These are phyloP conservation scores for Lophotis ruficrista DNA, from an alignment of 2,113 vertebrate genomes.

Conservation along the genomic window DNA sequence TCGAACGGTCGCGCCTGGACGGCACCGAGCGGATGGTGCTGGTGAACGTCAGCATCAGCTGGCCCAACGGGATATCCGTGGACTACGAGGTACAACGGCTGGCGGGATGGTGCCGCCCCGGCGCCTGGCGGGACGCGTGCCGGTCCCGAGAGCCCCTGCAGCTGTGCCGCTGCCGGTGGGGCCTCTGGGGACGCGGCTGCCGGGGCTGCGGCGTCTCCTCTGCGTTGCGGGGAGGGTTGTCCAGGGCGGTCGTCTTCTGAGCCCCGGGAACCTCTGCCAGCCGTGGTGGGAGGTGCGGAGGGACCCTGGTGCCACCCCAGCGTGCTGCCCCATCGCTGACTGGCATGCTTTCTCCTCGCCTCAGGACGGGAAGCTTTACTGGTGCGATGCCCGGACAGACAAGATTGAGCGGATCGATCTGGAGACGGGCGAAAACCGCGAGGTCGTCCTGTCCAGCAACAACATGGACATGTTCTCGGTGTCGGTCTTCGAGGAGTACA, in stretches of 20 bases:
- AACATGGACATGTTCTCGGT: conserved; percentile 99
- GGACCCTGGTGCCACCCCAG: accelerated
- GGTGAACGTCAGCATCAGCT: conserved; percentile 94
- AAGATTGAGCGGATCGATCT: conserved; percentile 94
- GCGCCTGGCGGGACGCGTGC: not conserved
- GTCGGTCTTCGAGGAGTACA: conserved; percentile 94
- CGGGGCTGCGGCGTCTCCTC: not conserved
- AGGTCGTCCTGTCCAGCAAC: conserved; percentile 91
- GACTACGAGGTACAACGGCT: conserved; percentile 86
- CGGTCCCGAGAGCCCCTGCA: not conserved
- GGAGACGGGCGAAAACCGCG: conserved; percentile 90
- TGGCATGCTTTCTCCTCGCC: not conserved
- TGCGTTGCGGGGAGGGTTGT: not conserved
- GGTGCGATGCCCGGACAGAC: conserved; percentile 95
- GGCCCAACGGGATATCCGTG: conserved; percentile 95
- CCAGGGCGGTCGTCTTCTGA: not conserved
- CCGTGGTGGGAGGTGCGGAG: accelerated
- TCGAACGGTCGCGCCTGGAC: conserved; percentile 90
- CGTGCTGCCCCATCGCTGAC: accelerated
- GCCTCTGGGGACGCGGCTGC: not conserved
- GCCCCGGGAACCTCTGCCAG: not conserved
- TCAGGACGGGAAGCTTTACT: conserved; percentile 91
- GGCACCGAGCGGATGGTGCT: conserved; percentile 88
- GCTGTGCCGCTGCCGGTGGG: accelerated
- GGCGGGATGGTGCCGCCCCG: not conserved